phyloP scores from a whole-genome alignment of 2,113 vertebrate genomes.

The Apteryx mantelli region DNA sequence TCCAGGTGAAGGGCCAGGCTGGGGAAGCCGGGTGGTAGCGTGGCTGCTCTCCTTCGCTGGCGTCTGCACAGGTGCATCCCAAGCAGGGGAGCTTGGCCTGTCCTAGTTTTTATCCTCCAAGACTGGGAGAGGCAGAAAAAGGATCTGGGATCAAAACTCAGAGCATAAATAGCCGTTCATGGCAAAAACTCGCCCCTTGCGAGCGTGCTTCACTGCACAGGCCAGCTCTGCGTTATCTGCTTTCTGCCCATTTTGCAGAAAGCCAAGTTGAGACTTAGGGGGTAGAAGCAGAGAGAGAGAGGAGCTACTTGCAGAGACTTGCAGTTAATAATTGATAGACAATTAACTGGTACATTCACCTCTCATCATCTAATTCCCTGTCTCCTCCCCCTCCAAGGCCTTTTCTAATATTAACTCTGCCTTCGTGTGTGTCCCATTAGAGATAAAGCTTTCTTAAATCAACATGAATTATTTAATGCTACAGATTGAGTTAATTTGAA shows the following conservation, averaged over 20 bases:
- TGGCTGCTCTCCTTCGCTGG: not conserved
- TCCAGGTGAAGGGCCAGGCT: fast-evolving
- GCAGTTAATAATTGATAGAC: conserved; percentile 57
- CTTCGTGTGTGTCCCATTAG: conserved; percentile 52
- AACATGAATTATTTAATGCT: conserved; percentile 73
- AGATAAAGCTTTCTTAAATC: conserved; percentile 71
- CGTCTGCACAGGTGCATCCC: not conserved
- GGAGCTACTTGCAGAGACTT: not conserved
- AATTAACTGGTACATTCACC: conserved; percentile 52
- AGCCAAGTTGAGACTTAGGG: not conserved
- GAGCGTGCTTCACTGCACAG: no score
- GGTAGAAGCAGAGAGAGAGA: not conserved
- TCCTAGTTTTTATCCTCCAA: not conserved
- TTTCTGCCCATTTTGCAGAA: not conserved
- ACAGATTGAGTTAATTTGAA: conserved; percentile 68
- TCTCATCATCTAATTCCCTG: conserved; percentile 7
- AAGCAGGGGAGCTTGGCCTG: not conserved
- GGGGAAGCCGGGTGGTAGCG: no score
- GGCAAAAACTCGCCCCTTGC: not conserved
- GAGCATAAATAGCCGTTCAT: not conserved
- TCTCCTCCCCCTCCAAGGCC: not conserved
- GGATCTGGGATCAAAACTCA: not conserved
- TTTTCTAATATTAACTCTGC: conserved; percentile 63
- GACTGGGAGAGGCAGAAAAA: no score
- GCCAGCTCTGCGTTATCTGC: no score